These are phyloP conservation scores for Elgaria multicarinata DNA, from an alignment of 2,113 vertebrate genomes.

Conservation along the genomic window DNA sequence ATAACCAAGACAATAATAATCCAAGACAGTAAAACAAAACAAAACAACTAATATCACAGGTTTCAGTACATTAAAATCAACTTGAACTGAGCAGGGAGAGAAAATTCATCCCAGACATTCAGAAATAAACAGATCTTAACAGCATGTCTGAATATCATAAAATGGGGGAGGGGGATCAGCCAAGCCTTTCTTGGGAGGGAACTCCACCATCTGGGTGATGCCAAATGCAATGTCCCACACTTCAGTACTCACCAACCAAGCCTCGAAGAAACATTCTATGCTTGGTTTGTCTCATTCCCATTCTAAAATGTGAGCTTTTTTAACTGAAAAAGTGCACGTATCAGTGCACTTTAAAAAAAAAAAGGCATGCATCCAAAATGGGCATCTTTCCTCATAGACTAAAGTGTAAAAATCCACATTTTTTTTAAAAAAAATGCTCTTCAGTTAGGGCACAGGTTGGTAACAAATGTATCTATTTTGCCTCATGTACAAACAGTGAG, in stretches of 20 bases:
- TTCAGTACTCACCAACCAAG: not conserved
- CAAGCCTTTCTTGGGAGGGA: not conserved
- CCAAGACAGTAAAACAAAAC: not conserved
- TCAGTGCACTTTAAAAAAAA: too few species aligned
- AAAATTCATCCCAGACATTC: not conserved
- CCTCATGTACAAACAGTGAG: not conserved
- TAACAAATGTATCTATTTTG: not conserved
- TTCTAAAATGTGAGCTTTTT: not conserved
- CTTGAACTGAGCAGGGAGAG: not conserved
- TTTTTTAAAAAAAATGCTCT: not conserved
- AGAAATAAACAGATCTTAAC: not conserved
- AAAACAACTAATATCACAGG: not conserved
- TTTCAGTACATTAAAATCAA: not conserved
- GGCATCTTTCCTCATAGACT: too few species aligned
- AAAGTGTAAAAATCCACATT: too few species aligned
- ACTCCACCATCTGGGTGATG: not conserved
- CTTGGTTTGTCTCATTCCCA: not conserved
- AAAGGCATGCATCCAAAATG: too few species aligned
- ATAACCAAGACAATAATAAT: not conserved
- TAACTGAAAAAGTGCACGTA: too few species aligned
- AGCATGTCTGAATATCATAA: not conserved
- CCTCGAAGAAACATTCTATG: not conserved
- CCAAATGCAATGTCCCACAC: not conserved
- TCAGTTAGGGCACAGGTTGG: not conserved
- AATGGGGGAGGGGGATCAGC: not conserved